Evolutionary conservation across 2,797 vertebrate genomes (phyloP).

Genomic region (Pteropus rufus): DNA sequence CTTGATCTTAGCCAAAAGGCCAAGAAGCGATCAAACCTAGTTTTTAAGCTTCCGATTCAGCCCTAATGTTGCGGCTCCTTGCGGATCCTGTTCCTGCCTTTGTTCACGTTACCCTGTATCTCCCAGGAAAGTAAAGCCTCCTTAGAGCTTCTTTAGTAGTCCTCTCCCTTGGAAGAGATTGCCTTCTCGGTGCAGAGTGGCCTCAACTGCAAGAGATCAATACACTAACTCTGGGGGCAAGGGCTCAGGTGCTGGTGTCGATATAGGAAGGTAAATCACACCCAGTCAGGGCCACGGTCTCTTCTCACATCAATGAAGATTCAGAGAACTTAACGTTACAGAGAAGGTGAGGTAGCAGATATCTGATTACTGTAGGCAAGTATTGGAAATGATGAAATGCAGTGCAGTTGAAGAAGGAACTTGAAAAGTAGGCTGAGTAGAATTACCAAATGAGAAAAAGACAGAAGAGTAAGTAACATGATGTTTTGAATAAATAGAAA

Average conservation of each 20-base stretch:
- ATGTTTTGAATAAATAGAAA: neutral
- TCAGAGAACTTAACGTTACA: neutral
- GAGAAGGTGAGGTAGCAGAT: neutral
- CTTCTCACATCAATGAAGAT: neutral
- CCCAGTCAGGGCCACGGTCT: neutral
- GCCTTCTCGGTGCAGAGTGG: neutral
- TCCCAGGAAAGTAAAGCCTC: neutral
- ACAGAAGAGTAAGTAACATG: neutral
- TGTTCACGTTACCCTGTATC: neutral
- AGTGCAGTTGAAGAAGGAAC: neutral
- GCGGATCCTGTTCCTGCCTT: neutral
- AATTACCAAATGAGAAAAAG: neutral
- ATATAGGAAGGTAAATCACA: neutral
- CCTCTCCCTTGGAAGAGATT: neutral
- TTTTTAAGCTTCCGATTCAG: neutral
- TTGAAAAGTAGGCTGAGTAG: neutral
- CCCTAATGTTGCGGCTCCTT: neutral
- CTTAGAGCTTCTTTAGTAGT: neutral
- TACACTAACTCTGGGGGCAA: fast-evolving
- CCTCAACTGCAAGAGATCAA: neutral
- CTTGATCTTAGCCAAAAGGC: too few species aligned
- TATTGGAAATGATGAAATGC: neutral
- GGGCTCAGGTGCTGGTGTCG: neutral
- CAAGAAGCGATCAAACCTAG: neutral
- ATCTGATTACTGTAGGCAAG: neutral